Evolutionary conservation across 2,113 vertebrate species (phyloP).

Genomic region (Trichechus manatus): DNA sequence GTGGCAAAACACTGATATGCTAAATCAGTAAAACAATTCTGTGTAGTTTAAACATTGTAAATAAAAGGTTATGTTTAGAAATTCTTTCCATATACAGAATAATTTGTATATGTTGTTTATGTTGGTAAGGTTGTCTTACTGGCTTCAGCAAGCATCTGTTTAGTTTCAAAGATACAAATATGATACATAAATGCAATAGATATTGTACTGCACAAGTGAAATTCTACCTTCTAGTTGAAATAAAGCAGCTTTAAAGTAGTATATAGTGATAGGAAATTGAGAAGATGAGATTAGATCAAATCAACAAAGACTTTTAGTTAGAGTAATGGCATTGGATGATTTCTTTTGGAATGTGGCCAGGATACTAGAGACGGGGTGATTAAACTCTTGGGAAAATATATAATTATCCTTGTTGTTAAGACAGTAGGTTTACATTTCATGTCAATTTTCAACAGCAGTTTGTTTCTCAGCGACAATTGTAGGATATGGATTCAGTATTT

Average conservation of each 20-base stretch:
- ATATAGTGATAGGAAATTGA: constrained; percentile 68
- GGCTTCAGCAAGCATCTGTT: constrained; percentile 46
- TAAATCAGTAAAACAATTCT: not conserved
- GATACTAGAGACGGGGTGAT: constrained; percentile 71
- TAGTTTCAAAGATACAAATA: constrained; percentile 62
- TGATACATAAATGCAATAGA: constrained; percentile 42
- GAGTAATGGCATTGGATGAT: constrained; percentile 74
- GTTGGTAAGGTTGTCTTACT: not conserved
- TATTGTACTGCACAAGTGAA: constrained; percentile 25
- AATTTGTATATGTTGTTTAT: not conserved
- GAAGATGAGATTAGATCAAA: constrained; percentile 81
- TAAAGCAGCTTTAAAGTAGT: constrained; percentile 59
- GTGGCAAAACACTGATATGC: not conserved
- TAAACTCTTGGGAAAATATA: constrained; percentile 82
- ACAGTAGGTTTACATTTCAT: constrained; percentile 76
- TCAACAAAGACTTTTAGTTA: constrained; percentile 75
- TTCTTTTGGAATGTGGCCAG: constrained; percentile 80
- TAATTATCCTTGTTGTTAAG: constrained; percentile 83
- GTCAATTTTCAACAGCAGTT: constrained; percentile 77
- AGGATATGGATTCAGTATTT: constrained; percentile 66
- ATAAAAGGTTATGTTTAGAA: not conserved
- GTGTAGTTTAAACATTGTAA: not conserved
- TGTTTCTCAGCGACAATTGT: constrained; percentile 48
- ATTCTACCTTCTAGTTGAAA: constrained; percentile 55
- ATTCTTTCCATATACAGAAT: not conserved